A percentile compares a stretch with the other conserved stretches of the same genome.
Conservation (phyloP, 1,140 invertebrate species). For the Dinoponera quadriceps region DNA sequence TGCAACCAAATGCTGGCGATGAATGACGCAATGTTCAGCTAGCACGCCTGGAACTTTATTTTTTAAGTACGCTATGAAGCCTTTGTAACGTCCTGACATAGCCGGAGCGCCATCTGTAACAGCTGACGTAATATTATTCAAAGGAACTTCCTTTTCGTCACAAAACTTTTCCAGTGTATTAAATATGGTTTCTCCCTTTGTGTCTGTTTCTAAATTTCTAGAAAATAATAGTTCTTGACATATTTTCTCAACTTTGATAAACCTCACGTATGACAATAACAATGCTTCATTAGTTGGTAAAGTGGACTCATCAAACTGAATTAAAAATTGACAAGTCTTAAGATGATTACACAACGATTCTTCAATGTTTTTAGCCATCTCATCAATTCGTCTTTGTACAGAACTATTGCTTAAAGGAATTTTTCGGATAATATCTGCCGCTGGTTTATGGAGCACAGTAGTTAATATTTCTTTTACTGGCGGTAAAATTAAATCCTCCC, state of each 20-base stretch:
- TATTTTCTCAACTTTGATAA: slow-evolving; percentile 69
- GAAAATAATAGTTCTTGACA: slow-evolving; percentile 80
- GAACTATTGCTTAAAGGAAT: no score
- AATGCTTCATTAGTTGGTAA: slow-evolving; percentile 82
- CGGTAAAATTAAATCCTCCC: no score
- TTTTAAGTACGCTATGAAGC: no score
- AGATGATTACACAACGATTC: slow-evolving; percentile 61
- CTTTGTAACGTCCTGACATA: slow-evolving; percentile 57
- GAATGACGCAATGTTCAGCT: slow-evolving; percentile 51
- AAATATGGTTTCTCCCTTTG: slow-evolving; percentile 82
- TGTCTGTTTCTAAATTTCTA: slow-evolving; percentile 79
- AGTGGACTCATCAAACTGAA: slow-evolving; percentile 81
- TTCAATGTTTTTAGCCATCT: no score
- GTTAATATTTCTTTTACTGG: no score
- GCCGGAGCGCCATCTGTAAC: slow-evolving; percentile 72
- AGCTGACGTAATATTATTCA: slow-evolving; percentile 66
- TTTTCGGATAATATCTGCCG: no score
- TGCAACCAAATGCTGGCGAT: slow-evolving; percentile 64
- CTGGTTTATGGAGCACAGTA: no score
- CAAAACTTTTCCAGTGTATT: slow-evolving; percentile 74
- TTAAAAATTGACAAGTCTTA: slow-evolving; percentile 77
- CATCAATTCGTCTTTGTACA: no score
- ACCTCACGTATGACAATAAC: slow-evolving; percentile 81
- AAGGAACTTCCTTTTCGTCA: slow-evolving; percentile 72
- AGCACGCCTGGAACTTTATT: no score